Evolutionary conservation across 2,888 invertebrate genomes (phyloP), one percentile per base, ranked within the genome.

Genomic region (Conchocele bisecta): DNA sequence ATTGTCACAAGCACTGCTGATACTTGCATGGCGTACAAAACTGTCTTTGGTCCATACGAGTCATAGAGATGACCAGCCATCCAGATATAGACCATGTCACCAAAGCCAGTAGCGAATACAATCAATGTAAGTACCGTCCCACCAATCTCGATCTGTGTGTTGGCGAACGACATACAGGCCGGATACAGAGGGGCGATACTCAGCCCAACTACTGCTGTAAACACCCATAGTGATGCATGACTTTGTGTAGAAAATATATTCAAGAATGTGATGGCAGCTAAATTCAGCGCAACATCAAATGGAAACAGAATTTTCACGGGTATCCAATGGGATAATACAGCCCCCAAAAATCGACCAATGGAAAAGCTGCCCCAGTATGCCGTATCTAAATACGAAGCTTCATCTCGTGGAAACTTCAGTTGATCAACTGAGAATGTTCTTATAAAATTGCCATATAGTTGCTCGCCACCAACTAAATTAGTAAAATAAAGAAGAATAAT

Each of bases 341-440:
- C 59, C 4, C 78, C 75, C 2, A 63, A 22, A 11, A 75, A 60
- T 11, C 81, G 60, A 4, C 81, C 81, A 3, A 67, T 24, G 15
- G 81, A 71, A 56, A 77, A 81, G 42, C 71, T 60, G 17, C 66
- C 72, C 75, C 75, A 81, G 65, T 70, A 81, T 17, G 54, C 71
- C 3, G 78, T 78, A 42, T 75, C 73, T 9, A 81, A 57, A 39
- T 71, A 73, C 1, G 81, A 71, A 1, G 81, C 81, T 46, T 75
- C 78, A 39, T 75, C 61, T 39, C 78, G 53, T 11, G 58, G 50
- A 56, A 81, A 78, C 15, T 70, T 58, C 26, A 79, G 53, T 24
- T 70, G 53, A 48, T 73, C 76, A 22, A 76, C 76, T 15, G 76
- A 76, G 56, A 65, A 76, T 22, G 76, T 73, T 28, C 76, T 61